Evolutionary conservation across 2,113 vertebrate species (phyloP).

Genomic region (Pterocles gutturalis): DNA sequence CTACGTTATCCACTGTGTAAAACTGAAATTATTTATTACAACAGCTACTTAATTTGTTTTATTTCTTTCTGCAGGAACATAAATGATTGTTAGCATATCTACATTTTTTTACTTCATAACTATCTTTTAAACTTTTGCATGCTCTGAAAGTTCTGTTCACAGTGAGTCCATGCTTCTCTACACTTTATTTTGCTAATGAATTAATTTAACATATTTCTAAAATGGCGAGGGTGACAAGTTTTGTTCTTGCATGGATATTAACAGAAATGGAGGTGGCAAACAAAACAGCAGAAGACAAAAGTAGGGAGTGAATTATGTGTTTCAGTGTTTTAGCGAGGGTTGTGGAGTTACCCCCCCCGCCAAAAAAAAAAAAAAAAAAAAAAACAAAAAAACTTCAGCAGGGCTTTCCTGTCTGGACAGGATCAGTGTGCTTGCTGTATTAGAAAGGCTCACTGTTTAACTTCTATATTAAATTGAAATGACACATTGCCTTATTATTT

Average conservation of each 20-base stretch:
- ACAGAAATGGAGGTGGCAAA: background rate
- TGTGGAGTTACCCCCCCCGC: accelerated
- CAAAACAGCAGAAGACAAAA: background rate
- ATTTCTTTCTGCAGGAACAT: background rate
- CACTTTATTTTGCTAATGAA: background rate
- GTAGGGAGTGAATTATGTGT: background rate
- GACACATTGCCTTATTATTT: background rate
- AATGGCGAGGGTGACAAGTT: background rate
- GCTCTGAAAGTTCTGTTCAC: background rate
- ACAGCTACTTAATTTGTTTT: no score
- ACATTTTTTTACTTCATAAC: background rate
- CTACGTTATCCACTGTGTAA: background rate
- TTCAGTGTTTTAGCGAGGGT: background rate
- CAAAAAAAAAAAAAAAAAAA: no score
- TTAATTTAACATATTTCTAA: background rate
- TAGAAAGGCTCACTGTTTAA: background rate
- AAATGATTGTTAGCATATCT: background rate
- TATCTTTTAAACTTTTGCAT: background rate
- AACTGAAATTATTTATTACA: no score
- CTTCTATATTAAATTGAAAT: background rate
- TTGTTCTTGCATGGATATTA: background rate
- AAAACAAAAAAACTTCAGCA: background rate
- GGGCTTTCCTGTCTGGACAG: background rate
- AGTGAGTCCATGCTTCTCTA: background rate
- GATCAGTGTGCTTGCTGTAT: background rate